These are phyloP conservation scores for Pangasianodon hypophthalmus DNA, from an alignment of 2,113 vertebrate species.

Conservation along the genomic window DNA sequence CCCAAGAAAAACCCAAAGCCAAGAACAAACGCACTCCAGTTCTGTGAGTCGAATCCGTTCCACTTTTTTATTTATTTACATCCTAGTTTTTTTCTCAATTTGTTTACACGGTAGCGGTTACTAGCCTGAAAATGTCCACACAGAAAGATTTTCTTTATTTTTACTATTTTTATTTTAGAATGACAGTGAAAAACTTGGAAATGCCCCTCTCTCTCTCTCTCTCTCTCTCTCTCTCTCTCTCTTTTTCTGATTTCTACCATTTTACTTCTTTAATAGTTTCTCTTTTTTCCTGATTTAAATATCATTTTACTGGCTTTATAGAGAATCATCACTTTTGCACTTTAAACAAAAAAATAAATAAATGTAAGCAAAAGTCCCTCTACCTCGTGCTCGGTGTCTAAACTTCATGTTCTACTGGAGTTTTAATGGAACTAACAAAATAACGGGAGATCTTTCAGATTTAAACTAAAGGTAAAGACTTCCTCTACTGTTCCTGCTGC, in stretches of 20 bases:
- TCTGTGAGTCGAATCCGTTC: conserved; percentile 77
- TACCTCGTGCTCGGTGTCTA: background rate
- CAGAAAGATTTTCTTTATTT: too few species aligned
- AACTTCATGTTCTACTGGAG: background rate
- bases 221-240: background rate
- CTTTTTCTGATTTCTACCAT: background rate
- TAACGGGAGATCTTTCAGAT: background rate
- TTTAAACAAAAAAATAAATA: background rate
- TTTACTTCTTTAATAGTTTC: background rate
- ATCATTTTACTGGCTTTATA: background rate
- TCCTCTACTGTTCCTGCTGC: background rate
- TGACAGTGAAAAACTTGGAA: background rate
- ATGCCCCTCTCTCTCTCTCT: too few species aligned
- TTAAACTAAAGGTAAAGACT: background rate
- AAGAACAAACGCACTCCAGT: conserved; percentile 77
- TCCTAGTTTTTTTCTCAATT: too few species aligned
- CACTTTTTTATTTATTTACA: background rate
- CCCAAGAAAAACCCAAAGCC: conserved; percentile 71
- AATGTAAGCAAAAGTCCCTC: background rate
- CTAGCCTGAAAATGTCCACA: background rate
- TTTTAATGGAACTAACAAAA: background rate
- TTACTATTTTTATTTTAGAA: too few species aligned
- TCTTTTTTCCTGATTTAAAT: background rate
- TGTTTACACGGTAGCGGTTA: background rate
- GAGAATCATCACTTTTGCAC: background rate